Base-by-base conservation (phyloP, 23 tunicate genomes). In the Diplosoma virens region DNA sequence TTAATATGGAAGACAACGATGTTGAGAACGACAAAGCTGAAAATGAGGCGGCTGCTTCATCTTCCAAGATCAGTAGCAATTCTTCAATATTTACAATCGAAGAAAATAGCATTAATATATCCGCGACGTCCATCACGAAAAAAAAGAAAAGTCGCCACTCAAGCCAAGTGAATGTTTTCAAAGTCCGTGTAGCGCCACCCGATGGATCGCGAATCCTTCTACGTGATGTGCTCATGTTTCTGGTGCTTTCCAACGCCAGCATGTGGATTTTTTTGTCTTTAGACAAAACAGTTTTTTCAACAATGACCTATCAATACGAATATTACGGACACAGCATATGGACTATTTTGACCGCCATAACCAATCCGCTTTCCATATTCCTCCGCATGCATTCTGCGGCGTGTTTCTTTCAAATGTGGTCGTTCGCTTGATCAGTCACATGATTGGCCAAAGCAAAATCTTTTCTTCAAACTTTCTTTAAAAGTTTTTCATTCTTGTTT, bases 321-420 rank as follows among this genome's bases (percentile, higher is more conserved):
- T 65, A 65, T 22, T 65, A 11, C 36, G 71, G 71, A 3, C 71
- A 65, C 37, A 30, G 37, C n/a, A 25, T 65, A 6, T 65, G 71
- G 71, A 65, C 36, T 4, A 65, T 22, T 26, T 30, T 65, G 16
- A 65, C 71, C 9, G 36, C 71, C 3, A 36, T 65, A 6, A 24
- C 71, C 11, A 65, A 26, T 7, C 71, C 71, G 35, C 23, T 65
- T 14, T 28, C 71, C 35, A 30, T 65, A 3, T 65, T 65, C 29
- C 29, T 65, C 9, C 36, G 71, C 9, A 65, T 65, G 71, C 71
- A 65, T 22, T 29, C 71, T 3, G 71, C 71, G 11, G 71, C 71
- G 34, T 65, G 71, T 20, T 30, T 65, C 9, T 65, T 65, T 65
- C 36, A 65, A 30, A 30, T 65, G 37, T 65, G 71, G 71, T 25